Evolutionary conservation across 2,797 vertebrate species (phyloP).

Genomic region (Scleropages formosus): DNA sequence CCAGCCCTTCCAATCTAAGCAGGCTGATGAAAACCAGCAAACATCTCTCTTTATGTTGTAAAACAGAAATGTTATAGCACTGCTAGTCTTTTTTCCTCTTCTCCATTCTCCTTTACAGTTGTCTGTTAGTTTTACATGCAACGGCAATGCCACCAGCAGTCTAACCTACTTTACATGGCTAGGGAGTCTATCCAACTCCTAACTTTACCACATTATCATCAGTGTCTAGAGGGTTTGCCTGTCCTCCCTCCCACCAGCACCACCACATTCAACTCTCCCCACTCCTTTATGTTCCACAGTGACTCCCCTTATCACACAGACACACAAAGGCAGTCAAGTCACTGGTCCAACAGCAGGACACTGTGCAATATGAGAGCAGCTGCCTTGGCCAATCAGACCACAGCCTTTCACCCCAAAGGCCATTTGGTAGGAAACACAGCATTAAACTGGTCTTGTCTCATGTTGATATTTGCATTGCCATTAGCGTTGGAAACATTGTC

Average conservation of each 20-base stretch:
- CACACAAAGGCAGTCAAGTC: conserved; percentile 6
- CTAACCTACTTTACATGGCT: too few relatives aligned
- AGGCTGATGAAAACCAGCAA: conserved; percentile 24
- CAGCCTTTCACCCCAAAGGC: not conserved
- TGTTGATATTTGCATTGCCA: not conserved
- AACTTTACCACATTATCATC: not conserved
- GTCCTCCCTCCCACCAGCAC: too few relatives aligned
- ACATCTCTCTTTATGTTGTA: not conserved
- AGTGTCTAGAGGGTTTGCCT: conserved; percentile 2
- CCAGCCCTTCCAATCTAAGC: conserved; percentile 1
- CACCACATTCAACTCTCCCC: not conserved
- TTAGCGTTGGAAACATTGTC: not conserved
- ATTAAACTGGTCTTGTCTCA: not conserved
- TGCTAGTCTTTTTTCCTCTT: not conserved
- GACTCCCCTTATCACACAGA: conserved; percentile 9
- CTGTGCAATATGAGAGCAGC: not conserved
- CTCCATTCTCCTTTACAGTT: conserved; percentile 9
- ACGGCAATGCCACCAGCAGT: not conserved
- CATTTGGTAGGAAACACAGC: not conserved
- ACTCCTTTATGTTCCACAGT: too few relatives aligned
- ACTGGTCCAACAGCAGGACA: not conserved
- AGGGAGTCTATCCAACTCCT: conserved; percentile 4
- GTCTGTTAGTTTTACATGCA: not conserved
- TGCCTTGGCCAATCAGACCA: not conserved
- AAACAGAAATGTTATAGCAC: not conserved